Base-by-base conservation (phyloP, 2,888 invertebrate genomes). In the Zygothrica quintamaculata region DNA sequence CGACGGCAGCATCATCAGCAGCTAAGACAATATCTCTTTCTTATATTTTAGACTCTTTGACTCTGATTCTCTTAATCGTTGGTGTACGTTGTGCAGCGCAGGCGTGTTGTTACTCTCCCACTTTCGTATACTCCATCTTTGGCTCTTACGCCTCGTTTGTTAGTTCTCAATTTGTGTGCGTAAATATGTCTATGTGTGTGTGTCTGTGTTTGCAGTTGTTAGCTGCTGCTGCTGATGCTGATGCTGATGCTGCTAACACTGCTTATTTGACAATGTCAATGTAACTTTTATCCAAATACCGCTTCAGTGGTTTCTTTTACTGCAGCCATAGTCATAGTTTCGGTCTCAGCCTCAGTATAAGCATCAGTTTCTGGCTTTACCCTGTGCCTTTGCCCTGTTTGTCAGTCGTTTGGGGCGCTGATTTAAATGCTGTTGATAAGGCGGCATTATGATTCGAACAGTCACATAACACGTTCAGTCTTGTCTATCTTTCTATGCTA, bases 401-500 rank as follows among this genome's bases (percentile, higher is more conserved):
- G 39, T 29, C 42, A 25, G 52, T 50, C 68, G 60, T 66, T 74
- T 65, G 48, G 39, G 69, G 68, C 80, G 73, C 73, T 84, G 79
- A 86, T 87, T 87, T 86, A 87, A 86, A 85, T 79, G 77, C 74
- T 69, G 77, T 84, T 84, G 84, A 84, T 84, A 84, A 84, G 81
- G 77, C 66, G 77, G 80, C 84, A 80, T 76, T 85, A 85, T 74
- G 80, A 85, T 82, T 80, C 77, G 79, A 77, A 70, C 65, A 43
- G 51, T 75, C 72, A 72, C 78, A 77, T 65, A 62, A 68, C 73
- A 73, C 73, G 65, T 72, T 59, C 64, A 40, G 37, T 39, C 33
- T 50, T 46, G 33, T 40, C 29, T 51, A 46, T 59, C 25, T 34
- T n/a, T 48, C 37, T 57, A 44, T 31, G 40, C 12, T 16, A 29